Base-by-base conservation (phyloP, 2,888 invertebrate species). In the Heliconius cydno region DNA sequence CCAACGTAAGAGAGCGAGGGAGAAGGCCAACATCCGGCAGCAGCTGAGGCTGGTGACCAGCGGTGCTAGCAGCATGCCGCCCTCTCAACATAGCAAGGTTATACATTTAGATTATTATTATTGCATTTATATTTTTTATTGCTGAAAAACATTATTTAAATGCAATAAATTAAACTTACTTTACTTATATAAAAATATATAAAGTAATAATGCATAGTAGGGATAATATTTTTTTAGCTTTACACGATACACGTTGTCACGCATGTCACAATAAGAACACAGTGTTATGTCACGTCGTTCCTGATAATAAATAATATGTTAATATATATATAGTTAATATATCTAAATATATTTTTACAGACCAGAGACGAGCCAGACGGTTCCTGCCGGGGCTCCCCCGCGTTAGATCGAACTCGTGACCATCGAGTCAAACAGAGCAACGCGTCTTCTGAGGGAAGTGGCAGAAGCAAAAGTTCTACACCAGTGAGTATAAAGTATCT, bases 1-100 rank as follows among this genome's bases (percentile, higher is more conserved):
- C 90, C 98, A 98, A 89, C 95, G 96, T 83, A 98, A 98, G 91
- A 95, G 98, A 68, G 98, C 97, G 63, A 92, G 96, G 82, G 97
- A 97, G 90, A 97, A 97, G 89, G 97, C 97, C 0, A 96, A 93
- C 83, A 97, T 98, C 82, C 92, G 97, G 46, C 97, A 98, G 84
- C 98, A 98, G 88, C 91, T 98, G 83, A 92, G 97, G 70, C 92
- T 97, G 34, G 97, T 97, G 86, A 94, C 96, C 88, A 96, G 96
- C 76, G 95, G 97, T 86, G 96, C 97, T 25, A 95, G 95, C 84
- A 96, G 96, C 88, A 93, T 96, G 89, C 96, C 96, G 0, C 85
- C 93, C 1, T 86, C 90, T n/a, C 88, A 91, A 30, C 87, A 91
- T 80, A 85, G 87, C 30, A 94, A 94, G 89, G 94, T 94, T 85